A percentile compares a stretch with the other conserved stretches of the same genome.
phyloP scores from a whole-genome alignment of 2,888 invertebrate species.

The Hydriomena furcata region DNA sequence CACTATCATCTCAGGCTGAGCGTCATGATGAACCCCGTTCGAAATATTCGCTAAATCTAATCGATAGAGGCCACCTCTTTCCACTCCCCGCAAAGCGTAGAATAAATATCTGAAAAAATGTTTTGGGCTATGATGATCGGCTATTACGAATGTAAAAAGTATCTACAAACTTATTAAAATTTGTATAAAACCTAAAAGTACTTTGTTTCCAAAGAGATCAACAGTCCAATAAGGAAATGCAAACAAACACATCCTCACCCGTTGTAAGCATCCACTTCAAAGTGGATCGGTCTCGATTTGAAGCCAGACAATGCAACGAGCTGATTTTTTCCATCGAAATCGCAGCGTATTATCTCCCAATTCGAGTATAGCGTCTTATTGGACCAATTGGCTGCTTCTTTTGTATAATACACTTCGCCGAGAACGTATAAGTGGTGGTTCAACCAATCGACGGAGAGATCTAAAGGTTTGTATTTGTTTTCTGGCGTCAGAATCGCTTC shows the following conservation, averaged over 20 bases:
- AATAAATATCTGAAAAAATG: slow-evolving; percentile 87
- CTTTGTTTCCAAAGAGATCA: slow-evolving; percentile 12
- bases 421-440: slow-evolving; percentile 92
- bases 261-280: slow-evolving; percentile 96
- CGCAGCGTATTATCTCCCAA: slow-evolving; percentile 91
- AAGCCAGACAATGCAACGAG: slow-evolving; percentile 89
- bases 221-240: slow-evolving; percentile 7
- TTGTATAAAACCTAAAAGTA: neutral
- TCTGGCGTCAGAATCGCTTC: slow-evolving; percentile 82
- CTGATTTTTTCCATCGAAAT: slow-evolving; percentile 88
- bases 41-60: slow-evolving; percentile 90
- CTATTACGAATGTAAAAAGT: neutral
- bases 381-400: slow-evolving; percentile 51
- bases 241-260: slow-evolving; percentile 82
- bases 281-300: slow-evolving; percentile 87
- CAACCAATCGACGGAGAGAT: slow-evolving; percentile 94
- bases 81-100: slow-evolving; percentile 85
- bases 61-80: slow-evolving; percentile 88
- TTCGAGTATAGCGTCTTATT: slow-evolving; percentile 56
- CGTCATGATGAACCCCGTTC: slow-evolving; percentile 88
- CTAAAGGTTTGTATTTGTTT: slow-evolving; percentile 86
- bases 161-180: neutral
- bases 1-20: slow-evolving; percentile 86
- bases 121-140: neutral
- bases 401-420: slow-evolving; percentile 85